Evolutionary conservation across 2,888 invertebrate genomes (phyloP).

Genomic region (Tupiocoris notatus): DNA sequence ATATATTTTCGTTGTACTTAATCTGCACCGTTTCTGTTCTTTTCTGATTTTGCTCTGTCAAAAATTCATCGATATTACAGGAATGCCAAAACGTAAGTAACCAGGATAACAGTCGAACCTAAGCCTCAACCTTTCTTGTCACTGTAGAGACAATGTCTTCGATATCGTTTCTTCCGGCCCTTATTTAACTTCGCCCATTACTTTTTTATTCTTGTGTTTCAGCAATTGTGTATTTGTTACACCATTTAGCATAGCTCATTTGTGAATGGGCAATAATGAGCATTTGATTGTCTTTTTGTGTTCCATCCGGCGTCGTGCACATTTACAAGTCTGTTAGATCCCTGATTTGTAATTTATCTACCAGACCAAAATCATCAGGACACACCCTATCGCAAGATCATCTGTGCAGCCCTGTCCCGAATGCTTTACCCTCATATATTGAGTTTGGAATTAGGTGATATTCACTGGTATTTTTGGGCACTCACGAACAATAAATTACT

Average conservation of each 20-base stretch:
- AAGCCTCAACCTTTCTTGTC: conserved; percentile 18
- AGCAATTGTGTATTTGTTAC: conserved; percentile 22
- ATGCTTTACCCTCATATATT: too few species aligned
- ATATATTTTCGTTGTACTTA: conserved; percentile 23
- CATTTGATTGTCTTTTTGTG: neutral
- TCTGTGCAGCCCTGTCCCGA: too few species aligned
- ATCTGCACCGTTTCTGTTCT: conserved; percentile 35
- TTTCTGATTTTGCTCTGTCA: conserved; percentile 33
- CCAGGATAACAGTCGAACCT: conserved; percentile 6
- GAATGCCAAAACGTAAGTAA: conserved; percentile 40
- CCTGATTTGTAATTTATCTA: too few species aligned
- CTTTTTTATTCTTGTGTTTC: conserved; percentile 27
- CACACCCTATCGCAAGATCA: too few species aligned
- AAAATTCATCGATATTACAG: conserved; percentile 35
- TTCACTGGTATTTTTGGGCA: too few species aligned
- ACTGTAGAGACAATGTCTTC: neutral
- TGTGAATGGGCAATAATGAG: conserved; percentile 40
- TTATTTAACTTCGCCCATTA: neutral
- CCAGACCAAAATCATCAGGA: too few species aligned
- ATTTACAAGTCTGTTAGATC: neutral
- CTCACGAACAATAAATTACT: too few species aligned
- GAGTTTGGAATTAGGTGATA: too few species aligned
- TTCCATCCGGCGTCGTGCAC: too few species aligned
- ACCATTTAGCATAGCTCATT: conserved; percentile 46
- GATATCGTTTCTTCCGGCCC: neutral